phyloP scores from a whole-genome alignment of 2,888 invertebrate species.

The Melanotus villosus region DNA sequence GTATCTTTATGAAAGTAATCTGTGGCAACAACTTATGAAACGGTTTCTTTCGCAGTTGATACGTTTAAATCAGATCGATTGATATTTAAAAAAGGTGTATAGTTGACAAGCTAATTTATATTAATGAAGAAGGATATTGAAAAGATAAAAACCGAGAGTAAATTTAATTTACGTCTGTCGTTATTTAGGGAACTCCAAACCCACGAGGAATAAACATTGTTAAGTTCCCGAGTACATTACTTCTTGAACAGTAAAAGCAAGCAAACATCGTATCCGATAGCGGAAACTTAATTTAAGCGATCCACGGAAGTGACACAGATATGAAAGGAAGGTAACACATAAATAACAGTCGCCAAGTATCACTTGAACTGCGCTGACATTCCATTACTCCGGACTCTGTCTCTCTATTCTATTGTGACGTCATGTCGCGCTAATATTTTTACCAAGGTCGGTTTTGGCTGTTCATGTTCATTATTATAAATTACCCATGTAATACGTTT shows the following conservation, averaged over 20 bases:
- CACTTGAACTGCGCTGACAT: constrained; percentile 46
- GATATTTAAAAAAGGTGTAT: neutral
- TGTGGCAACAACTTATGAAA: constrained; percentile 4
- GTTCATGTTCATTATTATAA: constrained; percentile 19
- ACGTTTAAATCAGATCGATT: neutral
- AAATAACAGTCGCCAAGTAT: constrained; percentile 49
- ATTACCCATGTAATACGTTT: constrained; percentile 9
- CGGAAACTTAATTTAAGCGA: constrained; percentile 48
- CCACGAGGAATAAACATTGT: constrained; percentile 21
- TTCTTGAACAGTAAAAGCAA: constrained; percentile 36
- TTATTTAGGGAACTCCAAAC: constrained; percentile 12
- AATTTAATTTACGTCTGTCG: constrained; percentile 17
- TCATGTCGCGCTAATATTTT: constrained; percentile 36
- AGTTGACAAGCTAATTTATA: neutral
- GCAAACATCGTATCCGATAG: constrained; percentile 43
- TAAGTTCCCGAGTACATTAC: constrained; percentile 25
- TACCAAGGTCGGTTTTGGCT: constrained; percentile 27
- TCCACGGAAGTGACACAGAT: constrained; percentile 49
- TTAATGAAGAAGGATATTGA: neutral
- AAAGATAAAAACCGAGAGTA: constrained; percentile 5
- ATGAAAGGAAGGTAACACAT: constrained; percentile 49
- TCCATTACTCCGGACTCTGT: constrained; percentile 41
- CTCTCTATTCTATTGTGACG: constrained; percentile 39
- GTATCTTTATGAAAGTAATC: constrained; percentile 36
- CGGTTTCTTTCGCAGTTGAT: no score